These are phyloP conservation scores for Geotrypetes seraphini DNA, from an alignment of 2,797 vertebrate genomes.

Conservation along the genomic window DNA sequence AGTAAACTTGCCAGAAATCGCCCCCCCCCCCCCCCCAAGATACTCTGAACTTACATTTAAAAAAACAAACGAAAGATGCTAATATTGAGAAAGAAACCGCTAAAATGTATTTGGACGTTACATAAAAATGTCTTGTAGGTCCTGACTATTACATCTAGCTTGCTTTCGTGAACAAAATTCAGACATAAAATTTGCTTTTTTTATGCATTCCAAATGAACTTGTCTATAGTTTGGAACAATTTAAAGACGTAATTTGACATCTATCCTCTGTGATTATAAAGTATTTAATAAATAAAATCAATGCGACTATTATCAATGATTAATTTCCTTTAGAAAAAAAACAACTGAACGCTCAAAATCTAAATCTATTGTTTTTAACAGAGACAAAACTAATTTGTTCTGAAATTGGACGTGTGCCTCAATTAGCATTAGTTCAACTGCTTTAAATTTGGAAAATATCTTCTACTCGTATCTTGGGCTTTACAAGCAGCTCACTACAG, in stretches of 20 bases:
- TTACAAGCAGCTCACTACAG: constrained; percentile 43
- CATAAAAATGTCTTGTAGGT: constrained; percentile 14
- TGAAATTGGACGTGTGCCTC: constrained; percentile 12
- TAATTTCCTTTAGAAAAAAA: too few species aligned
- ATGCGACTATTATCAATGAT: too few species aligned
- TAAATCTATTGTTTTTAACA: not conserved
- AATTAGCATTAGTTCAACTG: constrained; percentile 18
- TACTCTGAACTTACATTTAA: constrained; percentile 24
- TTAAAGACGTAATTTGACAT: too few species aligned
- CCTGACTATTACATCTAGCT: constrained; percentile 25
- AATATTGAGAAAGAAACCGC: too few species aligned
- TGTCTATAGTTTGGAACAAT: constrained; percentile 23
- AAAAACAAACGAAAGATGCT: constrained; percentile 13
- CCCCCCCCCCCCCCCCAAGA: constrained; percentile 8
- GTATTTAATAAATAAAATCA: too few species aligned
- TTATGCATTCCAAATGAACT: constrained; percentile 32
- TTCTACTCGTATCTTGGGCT: constrained; percentile 37
- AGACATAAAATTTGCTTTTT: constrained; percentile 5
- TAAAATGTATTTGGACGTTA: too few species aligned
- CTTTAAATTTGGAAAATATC: constrained; percentile 38
- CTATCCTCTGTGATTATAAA: too few species aligned
- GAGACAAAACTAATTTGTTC: constrained; percentile 3
- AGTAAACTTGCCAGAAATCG: constrained; percentile 24
- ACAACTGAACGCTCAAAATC: not conserved
- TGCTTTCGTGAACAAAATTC: constrained; percentile 13